Conservation (phyloP, 2,797 vertebrate species). For the Oreochromis mossambicus region DNA sequence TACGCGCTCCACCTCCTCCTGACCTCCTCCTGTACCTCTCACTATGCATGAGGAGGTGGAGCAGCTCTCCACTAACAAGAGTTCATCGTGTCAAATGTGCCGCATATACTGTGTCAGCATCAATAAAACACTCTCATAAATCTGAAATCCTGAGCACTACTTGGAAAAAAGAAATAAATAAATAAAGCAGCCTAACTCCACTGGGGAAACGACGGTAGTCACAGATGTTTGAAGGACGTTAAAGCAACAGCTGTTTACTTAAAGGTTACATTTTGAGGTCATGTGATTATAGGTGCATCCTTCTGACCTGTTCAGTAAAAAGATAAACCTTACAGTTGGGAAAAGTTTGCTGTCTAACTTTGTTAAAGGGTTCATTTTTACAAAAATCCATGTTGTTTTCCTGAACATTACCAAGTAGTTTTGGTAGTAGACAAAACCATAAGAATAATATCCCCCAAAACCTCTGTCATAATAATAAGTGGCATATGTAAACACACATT, state of each 20-base stretch:
- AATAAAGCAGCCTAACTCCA: neutral
- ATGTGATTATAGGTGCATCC: neutral
- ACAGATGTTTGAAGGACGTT: neutral
- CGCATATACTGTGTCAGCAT: neutral
- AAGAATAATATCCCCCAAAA: neutral
- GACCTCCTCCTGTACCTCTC: constrained; percentile 1
- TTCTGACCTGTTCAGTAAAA: neutral
- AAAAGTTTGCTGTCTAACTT: neutral
- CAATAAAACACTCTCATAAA: neutral
- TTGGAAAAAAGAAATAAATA: neutral
- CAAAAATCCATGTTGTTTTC: neutral
- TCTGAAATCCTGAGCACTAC: neutral
- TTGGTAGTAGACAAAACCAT: neutral
- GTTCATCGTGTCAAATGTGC: neutral
- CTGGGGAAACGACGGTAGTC: neutral
- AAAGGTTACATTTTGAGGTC: neutral
- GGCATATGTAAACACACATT: neutral
- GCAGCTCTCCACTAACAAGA: neutral
- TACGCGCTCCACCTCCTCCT: neutral
- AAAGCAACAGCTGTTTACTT: neutral
- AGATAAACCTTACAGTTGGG: neutral
- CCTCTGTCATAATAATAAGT: neutral
- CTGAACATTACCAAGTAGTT: neutral
- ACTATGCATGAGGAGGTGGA: neutral
- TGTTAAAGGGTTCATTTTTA: neutral